A percentile compares a stretch with the other conserved stretches of the same genome.
phyloP scores from a whole-genome alignment of 2,113 vertebrate genomes.

The Propithecus coquereli region DNA sequence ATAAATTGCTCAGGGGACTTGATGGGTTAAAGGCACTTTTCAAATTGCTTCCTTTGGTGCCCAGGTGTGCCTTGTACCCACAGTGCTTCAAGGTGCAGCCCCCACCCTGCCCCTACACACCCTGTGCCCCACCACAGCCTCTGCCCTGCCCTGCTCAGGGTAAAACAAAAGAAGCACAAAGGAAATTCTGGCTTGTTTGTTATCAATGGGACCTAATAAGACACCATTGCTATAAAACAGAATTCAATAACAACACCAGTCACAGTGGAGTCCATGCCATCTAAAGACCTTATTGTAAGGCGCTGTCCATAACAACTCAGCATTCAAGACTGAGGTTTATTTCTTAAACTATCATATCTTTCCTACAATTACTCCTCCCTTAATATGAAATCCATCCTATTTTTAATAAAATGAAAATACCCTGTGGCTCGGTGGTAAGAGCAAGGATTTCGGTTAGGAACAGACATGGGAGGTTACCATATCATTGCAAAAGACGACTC shows the following conservation, averaged over 20 bases:
- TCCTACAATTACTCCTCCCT: background rate
- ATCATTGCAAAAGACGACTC: constrained; percentile 90
- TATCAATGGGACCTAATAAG: background rate
- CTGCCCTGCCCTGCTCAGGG: background rate
- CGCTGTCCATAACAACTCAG: background rate
- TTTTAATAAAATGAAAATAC: constrained; percentile 10
- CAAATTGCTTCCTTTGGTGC: background rate
- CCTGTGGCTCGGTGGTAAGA: background rate
- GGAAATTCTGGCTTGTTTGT: background rate
- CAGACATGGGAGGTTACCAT: constrained; percentile 83
- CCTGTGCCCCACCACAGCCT: background rate
- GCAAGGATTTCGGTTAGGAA: constrained; percentile 40
- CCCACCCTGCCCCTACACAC: background rate
- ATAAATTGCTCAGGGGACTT: background rate
- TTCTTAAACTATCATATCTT: background rate
- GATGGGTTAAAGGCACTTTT: background rate
- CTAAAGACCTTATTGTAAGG: background rate
- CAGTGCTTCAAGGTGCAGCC: background rate
- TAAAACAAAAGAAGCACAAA: background rate
- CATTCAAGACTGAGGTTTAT: background rate
- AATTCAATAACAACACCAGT: background rate
- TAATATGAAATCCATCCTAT: background rate
- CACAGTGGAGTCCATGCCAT: background rate
- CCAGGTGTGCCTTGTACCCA: background rate
- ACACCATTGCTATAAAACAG: background rate